Base-by-base conservation (phyloP, 2,888 invertebrate genomes). In the Heliconius ethilla region DNA sequence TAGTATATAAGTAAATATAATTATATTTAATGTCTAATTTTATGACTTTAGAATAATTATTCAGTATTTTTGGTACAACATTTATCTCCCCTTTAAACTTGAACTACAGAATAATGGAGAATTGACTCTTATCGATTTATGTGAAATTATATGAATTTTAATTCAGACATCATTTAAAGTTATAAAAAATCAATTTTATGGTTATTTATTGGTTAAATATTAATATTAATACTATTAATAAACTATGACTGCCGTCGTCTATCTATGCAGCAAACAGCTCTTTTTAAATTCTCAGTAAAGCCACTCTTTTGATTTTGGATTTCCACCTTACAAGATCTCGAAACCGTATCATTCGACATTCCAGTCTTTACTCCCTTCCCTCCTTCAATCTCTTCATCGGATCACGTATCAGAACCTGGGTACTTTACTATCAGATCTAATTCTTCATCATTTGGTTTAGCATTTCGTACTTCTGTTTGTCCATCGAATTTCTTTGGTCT, bases 391-490 rank as follows among this genome's bases (percentile, higher is more conserved):
- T 89, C 88, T 82, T 91, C 93, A 79, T 93, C 94, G 94, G 94
- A 95, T 95, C 95, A 95, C 92, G 95, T 94, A 87, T 94, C 94
- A 85, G 94, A 87, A 77, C 91, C 90, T 63, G 91, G 93, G 75
- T 94, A 95, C 82, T 92, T 94, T 69, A 92, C 93, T 78, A 94
- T 94, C 82, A 94, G 87, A 86, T 94, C 92, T 83, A 94, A 85
- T 84, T 95, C 95, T 79, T 94, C 94, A 65, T 94, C 92, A 65
- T 87, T 88, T 2, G 90, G 91, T 80, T 90, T 92, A 22, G 88
- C 88, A 73, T 85, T 85, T 67, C 92, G 88, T 13, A 91, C 88
- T 85, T 93, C 92, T 5, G 90, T 91, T 76, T 86, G 86, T 0
- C 87, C 90, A 83, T 92, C 92, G 22, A 89, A 89, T 80, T 90